Conservation (phyloP, 2,888 invertebrate species). For the Drosophila diplacantha region DNA sequence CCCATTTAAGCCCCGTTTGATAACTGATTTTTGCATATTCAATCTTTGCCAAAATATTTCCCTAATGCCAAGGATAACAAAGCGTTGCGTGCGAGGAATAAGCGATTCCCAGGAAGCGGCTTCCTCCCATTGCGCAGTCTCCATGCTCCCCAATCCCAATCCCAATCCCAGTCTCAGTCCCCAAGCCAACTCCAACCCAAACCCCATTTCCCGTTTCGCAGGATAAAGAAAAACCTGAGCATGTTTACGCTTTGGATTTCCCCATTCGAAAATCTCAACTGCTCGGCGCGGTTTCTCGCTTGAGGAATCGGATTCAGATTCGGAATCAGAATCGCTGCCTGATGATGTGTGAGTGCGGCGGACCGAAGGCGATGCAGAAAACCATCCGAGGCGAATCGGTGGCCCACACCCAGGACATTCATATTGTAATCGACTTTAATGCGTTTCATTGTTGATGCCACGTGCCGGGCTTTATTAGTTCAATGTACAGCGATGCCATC, state of each 20-base stretch:
- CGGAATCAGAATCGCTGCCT: conserved; percentile 10
- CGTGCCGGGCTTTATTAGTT: conserved; percentile 79
- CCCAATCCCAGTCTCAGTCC: not conserved
- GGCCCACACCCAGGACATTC: conserved; percentile 36
- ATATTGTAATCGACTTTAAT: conserved; percentile 78
- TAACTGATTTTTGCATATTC: conserved; percentile 17
- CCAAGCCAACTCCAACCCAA: not conserved
- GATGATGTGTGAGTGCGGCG: conserved; percentile 45
- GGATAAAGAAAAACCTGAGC: conserved; percentile 16
- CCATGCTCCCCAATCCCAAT: conserved; percentile 3
- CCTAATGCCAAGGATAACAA: conserved; percentile 32
- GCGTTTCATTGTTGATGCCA: conserved; percentile 78
- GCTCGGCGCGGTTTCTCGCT: conserved; percentile 42
- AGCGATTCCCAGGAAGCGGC: conserved; percentile 20
- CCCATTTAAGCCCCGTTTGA: not conserved
- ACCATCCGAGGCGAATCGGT: conserved; percentile 13
- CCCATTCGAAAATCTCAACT: conserved; percentile 12
- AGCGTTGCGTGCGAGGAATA: conserved; percentile 29
- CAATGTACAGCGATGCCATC: conserved; percentile 67
- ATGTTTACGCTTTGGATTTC: conserved; percentile 37
- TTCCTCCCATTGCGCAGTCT: conserved; percentile 32
- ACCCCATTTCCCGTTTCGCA: not conserved
- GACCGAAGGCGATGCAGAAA: conserved; percentile 16
- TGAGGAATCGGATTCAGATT: conserved; percentile 25
- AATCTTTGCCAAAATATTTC: conserved; percentile 34